Conservation (phyloP, 2,113 vertebrate genomes). For the Zapornia atra region DNA sequence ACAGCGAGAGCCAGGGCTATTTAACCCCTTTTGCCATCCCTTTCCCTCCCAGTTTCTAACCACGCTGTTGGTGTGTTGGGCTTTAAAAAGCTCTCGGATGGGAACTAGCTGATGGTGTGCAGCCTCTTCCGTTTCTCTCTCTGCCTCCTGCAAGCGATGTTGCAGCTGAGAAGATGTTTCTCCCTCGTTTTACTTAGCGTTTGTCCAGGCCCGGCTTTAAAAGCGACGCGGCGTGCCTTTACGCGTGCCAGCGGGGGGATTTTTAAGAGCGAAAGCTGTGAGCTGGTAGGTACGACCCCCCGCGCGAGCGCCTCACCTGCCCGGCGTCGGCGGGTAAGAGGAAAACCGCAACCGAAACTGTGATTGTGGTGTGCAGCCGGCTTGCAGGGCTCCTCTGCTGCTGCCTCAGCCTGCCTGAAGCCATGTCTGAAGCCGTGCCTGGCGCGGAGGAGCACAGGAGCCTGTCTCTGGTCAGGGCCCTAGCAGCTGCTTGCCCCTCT, state of each 20-base stretch:
- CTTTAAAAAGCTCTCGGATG: neutral
- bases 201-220: neutral
- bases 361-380: neutral
- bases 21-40: neutral
- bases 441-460: neutral
- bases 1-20: neutral
- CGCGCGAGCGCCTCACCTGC: neutral
- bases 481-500: neutral
- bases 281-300: neutral
- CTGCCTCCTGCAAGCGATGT: neutral
- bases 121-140: neutral
- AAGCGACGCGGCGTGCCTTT: accelerated
- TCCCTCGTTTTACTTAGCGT: accelerated
- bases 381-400: neutral
- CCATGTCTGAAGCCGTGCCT: neutral
- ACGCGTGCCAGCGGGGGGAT: accelerated
- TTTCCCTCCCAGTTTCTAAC: neutral
- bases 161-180: neutral
- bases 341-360: neutral
- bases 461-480: neutral
- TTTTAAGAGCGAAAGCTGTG: accelerated
- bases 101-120: neutral
- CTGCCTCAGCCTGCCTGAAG: neutral
- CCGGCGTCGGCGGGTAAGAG: neutral
- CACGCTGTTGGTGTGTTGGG: neutral